Conservation (phyloP, 2,113 vertebrate species). For the Axis porcinus region DNA sequence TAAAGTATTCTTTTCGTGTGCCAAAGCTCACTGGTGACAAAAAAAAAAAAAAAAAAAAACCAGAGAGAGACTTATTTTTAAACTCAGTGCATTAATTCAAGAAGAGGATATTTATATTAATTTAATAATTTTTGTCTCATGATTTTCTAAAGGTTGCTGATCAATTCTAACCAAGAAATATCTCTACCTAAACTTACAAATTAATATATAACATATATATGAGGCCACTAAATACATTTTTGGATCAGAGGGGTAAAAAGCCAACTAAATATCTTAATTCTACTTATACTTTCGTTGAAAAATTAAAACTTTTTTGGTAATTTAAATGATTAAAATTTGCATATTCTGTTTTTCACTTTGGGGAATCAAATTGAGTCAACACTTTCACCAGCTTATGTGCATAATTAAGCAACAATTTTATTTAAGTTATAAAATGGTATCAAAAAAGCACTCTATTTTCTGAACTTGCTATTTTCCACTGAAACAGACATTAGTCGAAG, state of each 20-base stretch:
- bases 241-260: background rate
- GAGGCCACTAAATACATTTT: background rate
- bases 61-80: background rate
- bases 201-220: background rate
- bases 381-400: background rate
- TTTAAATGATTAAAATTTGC: background rate
- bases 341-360: background rate
- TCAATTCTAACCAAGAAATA: background rate
- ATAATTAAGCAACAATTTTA: slow-evolving; percentile 29
- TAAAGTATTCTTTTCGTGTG: background rate
- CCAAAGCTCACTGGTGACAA: background rate
- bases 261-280: background rate
- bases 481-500: background rate
- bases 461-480: slow-evolving; percentile 13
- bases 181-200: background rate
- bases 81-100: background rate
- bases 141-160: background rate
- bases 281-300: background rate
- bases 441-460: background rate
- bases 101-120: background rate
- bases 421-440: background rate
- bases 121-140: background rate
- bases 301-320: background rate
- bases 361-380: background rate
- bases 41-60: background rate